Conservation (phyloP, 23 tunicate species). For the Styela clava region DNA sequence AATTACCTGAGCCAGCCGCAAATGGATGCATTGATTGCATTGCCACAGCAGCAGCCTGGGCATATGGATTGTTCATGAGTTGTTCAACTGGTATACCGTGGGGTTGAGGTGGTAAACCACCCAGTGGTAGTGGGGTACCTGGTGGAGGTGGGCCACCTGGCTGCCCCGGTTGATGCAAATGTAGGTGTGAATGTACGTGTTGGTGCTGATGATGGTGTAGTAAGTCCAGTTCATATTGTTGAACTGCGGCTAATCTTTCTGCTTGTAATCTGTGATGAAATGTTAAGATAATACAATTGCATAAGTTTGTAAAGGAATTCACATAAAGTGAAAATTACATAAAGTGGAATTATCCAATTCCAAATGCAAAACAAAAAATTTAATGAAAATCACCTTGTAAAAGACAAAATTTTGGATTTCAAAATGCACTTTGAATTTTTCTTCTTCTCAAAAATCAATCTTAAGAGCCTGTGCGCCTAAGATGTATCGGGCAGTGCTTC, state of each 20-base stretch:
- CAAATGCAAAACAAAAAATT: no score
- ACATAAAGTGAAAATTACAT: not conserved
- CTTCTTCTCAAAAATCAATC: no score
- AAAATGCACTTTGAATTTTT: no score
- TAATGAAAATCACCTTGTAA: no score
- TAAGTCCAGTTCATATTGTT: conserved; percentile 75
- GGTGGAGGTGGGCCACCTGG: conserved; percentile 25
- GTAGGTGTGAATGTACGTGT: conserved; percentile 86
- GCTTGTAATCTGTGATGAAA: conserved; percentile 34
- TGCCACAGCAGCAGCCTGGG: conserved; percentile 18
- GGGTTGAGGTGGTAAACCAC: conserved; percentile 32
- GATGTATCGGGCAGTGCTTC: no score
- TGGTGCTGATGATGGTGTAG: conserved; percentile 85
- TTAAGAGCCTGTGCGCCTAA: no score
- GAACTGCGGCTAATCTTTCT: conserved; percentile 35
- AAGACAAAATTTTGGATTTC: no score
- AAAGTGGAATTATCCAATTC: no score
- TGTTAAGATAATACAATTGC: no score
- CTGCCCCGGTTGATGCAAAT: conserved; percentile 64
- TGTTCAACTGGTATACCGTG: conserved; percentile 31
- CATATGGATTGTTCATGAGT: conserved; percentile 39
- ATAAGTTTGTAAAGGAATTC: no score
- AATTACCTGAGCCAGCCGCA: conserved; percentile 37
- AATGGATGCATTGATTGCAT: conserved; percentile 24
- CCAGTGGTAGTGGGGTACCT: conserved; percentile 13